phyloP scores from a whole-genome alignment of 2,113 vertebrate genomes.

The Corythoichthys haematopterus region DNA sequence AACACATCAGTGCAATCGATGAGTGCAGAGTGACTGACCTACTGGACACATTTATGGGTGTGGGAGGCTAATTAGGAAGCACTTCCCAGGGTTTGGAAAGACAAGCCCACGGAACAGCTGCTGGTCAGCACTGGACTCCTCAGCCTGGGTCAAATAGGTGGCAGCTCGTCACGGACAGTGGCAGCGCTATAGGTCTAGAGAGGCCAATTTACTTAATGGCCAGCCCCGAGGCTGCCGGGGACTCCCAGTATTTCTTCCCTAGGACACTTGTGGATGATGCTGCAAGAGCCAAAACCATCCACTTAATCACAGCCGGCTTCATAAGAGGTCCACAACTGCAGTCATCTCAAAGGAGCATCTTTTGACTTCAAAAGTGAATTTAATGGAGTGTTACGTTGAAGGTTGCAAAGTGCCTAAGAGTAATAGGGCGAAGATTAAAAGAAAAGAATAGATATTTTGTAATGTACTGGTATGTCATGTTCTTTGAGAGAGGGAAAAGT shows the following conservation, averaged over 20 bases:
- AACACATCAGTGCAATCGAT: conserved; percentile 69
- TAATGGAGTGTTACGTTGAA: conserved; percentile 40
- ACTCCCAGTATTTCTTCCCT: conserved; percentile 57
- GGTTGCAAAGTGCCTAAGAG: conserved; percentile 6
- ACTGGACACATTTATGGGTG: conserved; percentile 75
- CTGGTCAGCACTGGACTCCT: conserved; percentile 73
- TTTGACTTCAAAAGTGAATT: conserved; percentile 51
- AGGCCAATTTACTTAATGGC: conserved; percentile 74
- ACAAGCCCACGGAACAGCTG: conserved; percentile 71
- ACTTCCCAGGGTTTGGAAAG: conserved; percentile 72
- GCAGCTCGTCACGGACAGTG: conserved; percentile 69
- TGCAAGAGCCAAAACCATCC: conserved; percentile 55
- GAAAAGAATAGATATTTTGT: not conserved
- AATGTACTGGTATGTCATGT: not conserved
- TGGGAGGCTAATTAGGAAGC: conserved; percentile 77
- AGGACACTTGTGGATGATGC: conserved; percentile 63
- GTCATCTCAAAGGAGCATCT: conserved; percentile 22
- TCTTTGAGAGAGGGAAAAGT: not conserved
- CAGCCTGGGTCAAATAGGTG: conserved; percentile 70
- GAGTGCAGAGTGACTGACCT: conserved; percentile 61
- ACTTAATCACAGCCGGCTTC: conserved; percentile 52
- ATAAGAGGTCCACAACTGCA: conserved; percentile 24
- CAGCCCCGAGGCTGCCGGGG: conserved; percentile 52
- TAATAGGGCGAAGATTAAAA: not conserved
- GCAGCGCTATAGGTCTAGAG: conserved; percentile 67